Percentiles rank a stretch among this genome's conserved stretches.
Conservation (phyloP, 2,888 invertebrate species). For the Sinelater perroti region DNA sequence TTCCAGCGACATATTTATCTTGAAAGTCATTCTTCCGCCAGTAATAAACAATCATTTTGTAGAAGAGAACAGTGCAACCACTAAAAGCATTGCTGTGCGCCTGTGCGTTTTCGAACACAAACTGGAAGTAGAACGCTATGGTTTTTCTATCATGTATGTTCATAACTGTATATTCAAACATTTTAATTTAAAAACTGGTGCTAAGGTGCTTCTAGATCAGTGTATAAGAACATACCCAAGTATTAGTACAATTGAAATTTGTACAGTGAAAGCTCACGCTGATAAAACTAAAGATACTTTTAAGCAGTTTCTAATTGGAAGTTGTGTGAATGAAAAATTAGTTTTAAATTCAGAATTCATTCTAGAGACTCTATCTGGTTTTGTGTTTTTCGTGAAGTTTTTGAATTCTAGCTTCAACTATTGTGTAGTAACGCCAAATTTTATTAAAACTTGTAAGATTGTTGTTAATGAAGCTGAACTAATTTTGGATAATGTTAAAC, state of each 20-base stretch:
- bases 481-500: conserved; percentile 11
- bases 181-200: conserved; percentile 66
- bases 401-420: conserved; percentile 63
- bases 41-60: conserved; percentile 30
- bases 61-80: conserved; percentile 32
- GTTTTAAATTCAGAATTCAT: conserved; percentile 66
- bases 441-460: conserved; percentile 64
- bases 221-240: conserved; percentile 59
- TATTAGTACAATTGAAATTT: conserved; percentile 63
- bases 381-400: conserved; percentile 51
- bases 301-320: conserved; percentile 64
- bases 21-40: conserved; percentile 43
- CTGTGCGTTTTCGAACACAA: conserved; percentile 54
- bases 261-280: conserved; percentile 49
- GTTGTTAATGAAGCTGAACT: conserved; percentile 39
- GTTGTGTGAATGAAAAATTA: conserved; percentile 62
- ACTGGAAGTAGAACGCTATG: conserved; percentile 25
- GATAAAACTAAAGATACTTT: conserved; percentile 61
- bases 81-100: conserved; percentile 48
- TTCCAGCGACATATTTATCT: conserved; percentile 42
- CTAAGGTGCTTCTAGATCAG: conserved; percentile 65
- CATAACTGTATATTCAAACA: conserved; percentile 65
- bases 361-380: conserved; percentile 59
- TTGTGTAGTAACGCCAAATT: conserved; percentile 64
- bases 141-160: conserved; percentile 62